Percentiles rank a stretch among this genome's conserved stretches.
Evolutionary conservation across 2,113 vertebrate species (phyloP).

Genomic region (Mastomys coucha): DNA sequence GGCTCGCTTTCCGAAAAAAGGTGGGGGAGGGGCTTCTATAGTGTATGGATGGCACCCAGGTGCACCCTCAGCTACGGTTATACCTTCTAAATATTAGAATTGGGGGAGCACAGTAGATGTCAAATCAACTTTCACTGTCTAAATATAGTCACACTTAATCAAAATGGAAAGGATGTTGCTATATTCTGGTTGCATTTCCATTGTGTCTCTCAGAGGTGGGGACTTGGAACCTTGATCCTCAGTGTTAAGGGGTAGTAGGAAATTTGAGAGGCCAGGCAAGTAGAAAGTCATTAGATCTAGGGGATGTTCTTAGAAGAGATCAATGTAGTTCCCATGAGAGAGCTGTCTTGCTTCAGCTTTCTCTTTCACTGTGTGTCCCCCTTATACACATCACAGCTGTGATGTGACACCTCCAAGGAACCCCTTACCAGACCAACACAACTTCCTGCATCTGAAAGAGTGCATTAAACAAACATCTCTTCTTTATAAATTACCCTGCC

Average conservation of each 20-base stretch:
- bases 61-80: background rate
- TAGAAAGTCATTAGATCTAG: background rate
- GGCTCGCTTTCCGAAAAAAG: background rate
- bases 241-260: background rate
- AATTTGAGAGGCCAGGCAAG: background rate
- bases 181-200: background rate
- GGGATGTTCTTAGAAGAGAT: background rate
- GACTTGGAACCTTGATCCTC: background rate
- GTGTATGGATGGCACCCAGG: background rate
- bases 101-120: background rate
- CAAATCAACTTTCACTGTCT: background rate
- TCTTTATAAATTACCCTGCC: background rate
- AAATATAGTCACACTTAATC: background rate
- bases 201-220: no score
- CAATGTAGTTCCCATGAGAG: rapidly evolving
- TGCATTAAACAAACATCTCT: background rate
- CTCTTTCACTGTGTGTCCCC: background rate
- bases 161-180: background rate
- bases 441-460: background rate
- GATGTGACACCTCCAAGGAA: background rate
- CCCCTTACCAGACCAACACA: background rate
- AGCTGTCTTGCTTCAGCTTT: background rate
- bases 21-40: background rate
- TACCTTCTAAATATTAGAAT: background rate
- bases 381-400: rapidly evolving